Base-by-base conservation (phyloP, 53 echinoderm and acorn worm genomes). In the Patiria pectinifera region DNA sequence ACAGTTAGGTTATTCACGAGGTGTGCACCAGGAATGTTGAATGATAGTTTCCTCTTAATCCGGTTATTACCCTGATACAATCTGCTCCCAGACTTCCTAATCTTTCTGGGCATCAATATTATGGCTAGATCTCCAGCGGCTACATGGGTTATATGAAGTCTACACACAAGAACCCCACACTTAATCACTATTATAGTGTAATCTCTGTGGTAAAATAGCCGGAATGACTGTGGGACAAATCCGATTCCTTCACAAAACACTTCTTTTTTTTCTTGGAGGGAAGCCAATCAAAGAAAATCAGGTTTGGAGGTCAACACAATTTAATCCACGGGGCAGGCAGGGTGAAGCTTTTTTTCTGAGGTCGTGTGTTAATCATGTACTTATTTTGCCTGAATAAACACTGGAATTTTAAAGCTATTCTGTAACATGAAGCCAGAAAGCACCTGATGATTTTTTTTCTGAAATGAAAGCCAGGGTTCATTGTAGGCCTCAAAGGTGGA, bases 11-110 rank as follows among this genome's bases (percentile, higher is more conserved):
- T 18, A 70, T 70, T 16, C 4, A 70, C 16, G 4, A 18, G 19
- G 21, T 70, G 16, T 5, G 18, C 5, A 21, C 70, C 70, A 13
- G 16, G 70, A 70, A 70, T 19, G 19, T 77, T 26, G 77, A 77
- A 77, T 25, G 77, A 77, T 77, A 77, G 43, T 77, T 44, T 77
- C 35, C 77, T 77, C 77, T 77, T 77, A 35, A 77, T 44, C 45
- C 77, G 21, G 70, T 15, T 16, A 70, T 26, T 77, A 35, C 26
- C 45, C 77, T 77, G 10, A 11, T 6, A n/a, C 23, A 11, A 14
- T 25, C 24, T 77, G 25, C 35, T 25, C 26, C 77, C 77, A 77
- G 77, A 77, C 77, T 77, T 26, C 14, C 35, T 77, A 26, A 77
- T 77, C 77, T 77, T 14, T 21, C 72, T 23, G 0, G 6, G 21